A percentile compares a stretch with the other conserved stretches of the same genome.
phyloP scores from a whole-genome alignment of 2,113 vertebrate genomes.

The Accipiter cooperii region DNA sequence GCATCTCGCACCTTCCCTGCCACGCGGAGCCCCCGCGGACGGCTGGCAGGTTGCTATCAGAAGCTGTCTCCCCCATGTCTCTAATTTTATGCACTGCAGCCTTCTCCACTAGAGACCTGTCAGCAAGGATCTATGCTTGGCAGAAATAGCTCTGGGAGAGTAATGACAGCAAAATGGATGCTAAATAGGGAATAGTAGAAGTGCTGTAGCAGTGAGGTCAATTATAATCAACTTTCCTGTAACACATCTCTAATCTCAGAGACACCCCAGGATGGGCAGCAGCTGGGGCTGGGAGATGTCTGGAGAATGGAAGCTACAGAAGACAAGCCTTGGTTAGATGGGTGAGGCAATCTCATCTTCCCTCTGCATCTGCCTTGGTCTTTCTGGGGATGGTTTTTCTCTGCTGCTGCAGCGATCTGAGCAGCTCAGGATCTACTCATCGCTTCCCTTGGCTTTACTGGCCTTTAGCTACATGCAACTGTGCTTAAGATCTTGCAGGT shows the following conservation, averaged over 20 bases:
- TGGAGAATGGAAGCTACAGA: not conserved
- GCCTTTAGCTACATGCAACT: accelerated
- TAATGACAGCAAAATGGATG: not conserved
- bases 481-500: not conserved
- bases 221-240: not conserved
- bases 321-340: not conserved
- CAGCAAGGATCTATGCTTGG: not conserved
- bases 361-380: not conserved
- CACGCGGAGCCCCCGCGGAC: not conserved
- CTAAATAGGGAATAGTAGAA: not conserved
- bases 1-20: not conserved
- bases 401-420: not conserved
- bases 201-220: not conserved
- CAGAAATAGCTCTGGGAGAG: not conserved
- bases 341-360: not conserved
- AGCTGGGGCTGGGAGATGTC: not conserved
- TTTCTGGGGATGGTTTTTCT: not conserved
- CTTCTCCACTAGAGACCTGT: not conserved
- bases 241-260: not conserved
- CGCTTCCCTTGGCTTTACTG: not conserved
- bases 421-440: not conserved
- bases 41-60: not conserved
- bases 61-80: not conserved
- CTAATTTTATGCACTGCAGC: not conserved
- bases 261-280: not conserved